Conservation (phyloP, 2,888 invertebrate genomes). For the Agonopterix arenella region DNA sequence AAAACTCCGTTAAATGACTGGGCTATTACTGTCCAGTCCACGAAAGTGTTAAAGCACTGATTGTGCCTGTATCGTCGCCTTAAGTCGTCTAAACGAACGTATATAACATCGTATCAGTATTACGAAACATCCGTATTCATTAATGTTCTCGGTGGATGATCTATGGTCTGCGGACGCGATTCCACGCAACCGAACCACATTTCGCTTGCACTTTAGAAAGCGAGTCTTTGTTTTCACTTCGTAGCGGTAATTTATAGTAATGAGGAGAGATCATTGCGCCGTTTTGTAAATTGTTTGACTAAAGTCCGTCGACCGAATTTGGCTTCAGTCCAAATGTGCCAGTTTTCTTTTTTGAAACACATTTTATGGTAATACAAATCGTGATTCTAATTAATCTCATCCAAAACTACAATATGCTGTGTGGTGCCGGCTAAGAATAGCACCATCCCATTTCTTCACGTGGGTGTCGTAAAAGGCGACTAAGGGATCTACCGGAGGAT, state of each 20-base stretch:
- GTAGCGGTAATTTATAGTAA: conserved; percentile 58
- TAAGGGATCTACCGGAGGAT: no score
- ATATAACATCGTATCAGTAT: conserved; percentile 9
- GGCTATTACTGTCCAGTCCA: no score
- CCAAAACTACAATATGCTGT: no score
- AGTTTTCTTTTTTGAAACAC: conserved; percentile 24
- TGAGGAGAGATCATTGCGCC: conserved; percentile 61
- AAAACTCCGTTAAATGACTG: no score
- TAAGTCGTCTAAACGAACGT: no score
- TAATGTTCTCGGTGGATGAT: conserved; percentile 39
- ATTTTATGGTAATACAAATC: conserved; percentile 11
- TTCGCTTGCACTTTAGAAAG: conserved; percentile 66
- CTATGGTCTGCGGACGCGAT: conserved; percentile 32
- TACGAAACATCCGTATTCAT: conserved; percentile 54
- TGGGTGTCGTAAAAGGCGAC: no score
- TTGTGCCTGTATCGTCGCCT: no score
- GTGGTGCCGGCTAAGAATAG: no score
- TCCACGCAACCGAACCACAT: conserved; percentile 39
- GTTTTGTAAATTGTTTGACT: conserved; percentile 52
- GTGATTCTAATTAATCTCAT: conserved; percentile 27
- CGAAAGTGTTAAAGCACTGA: no score
- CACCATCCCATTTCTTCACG: no score
- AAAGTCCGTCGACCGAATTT: conserved; percentile 36
- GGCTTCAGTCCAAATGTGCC: conserved; percentile 43
- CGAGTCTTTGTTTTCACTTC: conserved; percentile 68